Evolutionary conservation across 2,888 invertebrate species (phyloP), one percentile per base, ranked within the genome.

Genomic region (Nemotelus pantherinus): DNA sequence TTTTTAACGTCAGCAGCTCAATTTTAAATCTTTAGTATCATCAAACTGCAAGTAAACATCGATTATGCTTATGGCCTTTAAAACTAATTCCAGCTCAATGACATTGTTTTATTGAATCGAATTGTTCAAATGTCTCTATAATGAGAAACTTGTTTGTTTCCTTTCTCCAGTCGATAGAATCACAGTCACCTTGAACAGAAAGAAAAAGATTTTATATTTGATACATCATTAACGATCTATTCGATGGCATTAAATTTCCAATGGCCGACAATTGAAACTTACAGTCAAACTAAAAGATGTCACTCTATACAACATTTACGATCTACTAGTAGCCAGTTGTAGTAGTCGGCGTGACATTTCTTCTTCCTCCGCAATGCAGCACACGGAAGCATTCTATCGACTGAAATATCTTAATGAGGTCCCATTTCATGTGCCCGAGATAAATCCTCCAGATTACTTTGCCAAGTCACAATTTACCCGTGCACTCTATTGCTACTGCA

Each of bases 351-450:
- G 39, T 47, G 74, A 48, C 74, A 60, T 74, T 50, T 10, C 47
- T 2, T 60, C 74, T 74, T 60, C 74, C 60, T 60, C 25, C 63
- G 48, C 50, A 43, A 10, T n/a, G 47, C 5, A n/a, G 9, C 74
- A 74, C 74, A 60, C 74, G 74, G 74, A 74, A 74, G 74, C 74
- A 74, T 41, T 74, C 44, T 60, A 60, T 60, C 74, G 48, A 60
- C 10, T 43, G 57, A 74, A 74, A 74, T 74, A 60, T 74, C 74
- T 74, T 74, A 74, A 74, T 74, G 74, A 74, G 74, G 60, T 74
- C 60, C 74, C 60, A 60, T 74, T 60, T 57, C 60, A 48, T 41
- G 47, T 74, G 74, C 74, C 43, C 74, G 60, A 60, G 74, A 74
- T 74, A 60, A 74, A 74, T 60, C 72, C 72, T 55, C 43, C n/a